Percentiles rank a stretch among this genome's conserved stretches.
These are phyloP conservation scores for Drosophila pectinifera DNA, from an alignment of 1,140 invertebrate genomes.

Conservation along the genomic window DNA sequence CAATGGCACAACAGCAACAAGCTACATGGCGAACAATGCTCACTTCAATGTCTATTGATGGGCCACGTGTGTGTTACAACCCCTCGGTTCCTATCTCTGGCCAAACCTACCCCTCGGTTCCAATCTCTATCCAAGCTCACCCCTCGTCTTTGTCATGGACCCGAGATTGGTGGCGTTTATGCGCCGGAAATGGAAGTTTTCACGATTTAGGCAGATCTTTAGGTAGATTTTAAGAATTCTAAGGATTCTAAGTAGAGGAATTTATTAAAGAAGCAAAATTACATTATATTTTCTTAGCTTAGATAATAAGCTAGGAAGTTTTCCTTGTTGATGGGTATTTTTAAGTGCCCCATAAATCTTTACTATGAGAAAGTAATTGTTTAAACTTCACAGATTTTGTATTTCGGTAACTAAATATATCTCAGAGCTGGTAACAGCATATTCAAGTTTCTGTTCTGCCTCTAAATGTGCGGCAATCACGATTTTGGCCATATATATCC, in stretches of 20 bases:
- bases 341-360: background rate
- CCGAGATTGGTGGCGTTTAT: constrained; percentile 27
- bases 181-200: constrained; percentile 20
- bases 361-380: background rate
- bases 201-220: background rate
- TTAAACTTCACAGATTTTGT: background rate
- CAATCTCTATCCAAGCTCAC: background rate
- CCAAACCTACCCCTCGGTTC: constrained; percentile 1
- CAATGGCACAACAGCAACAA: constrained; percentile 56
- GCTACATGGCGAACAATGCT: constrained; percentile 43
- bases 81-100: constrained; percentile 17
- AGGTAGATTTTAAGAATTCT: too few relatives aligned
- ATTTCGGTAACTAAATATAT: background rate
- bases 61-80: constrained; percentile 41
- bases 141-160: constrained; percentile 9
- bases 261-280: background rate
- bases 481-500: background rate
- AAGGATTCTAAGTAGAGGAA: background rate
- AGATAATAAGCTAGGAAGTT: too few relatives aligned
- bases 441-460: background rate
- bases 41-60: constrained; percentile 75
- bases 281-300: background rate
- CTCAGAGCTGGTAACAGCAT: background rate
- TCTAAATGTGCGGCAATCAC: background rate
- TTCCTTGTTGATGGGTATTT: background rate